Percentiles rank a stretch among this genome's conserved stretches.
Evolutionary conservation across 2,113 vertebrate species (phyloP).

Genomic region (Sterrhoptilus dennistouni): DNA sequence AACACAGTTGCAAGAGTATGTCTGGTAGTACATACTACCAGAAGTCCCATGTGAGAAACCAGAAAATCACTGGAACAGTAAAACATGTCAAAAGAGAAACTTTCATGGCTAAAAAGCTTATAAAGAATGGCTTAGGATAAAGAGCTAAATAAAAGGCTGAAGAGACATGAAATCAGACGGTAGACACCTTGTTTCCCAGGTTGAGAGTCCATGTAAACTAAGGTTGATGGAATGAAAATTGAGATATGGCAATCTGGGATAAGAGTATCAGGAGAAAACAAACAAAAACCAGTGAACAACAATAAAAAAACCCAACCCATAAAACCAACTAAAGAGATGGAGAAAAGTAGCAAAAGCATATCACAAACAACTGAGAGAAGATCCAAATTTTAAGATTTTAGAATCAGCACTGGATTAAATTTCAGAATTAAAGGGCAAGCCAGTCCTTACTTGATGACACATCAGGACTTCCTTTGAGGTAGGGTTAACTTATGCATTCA

Average conservation of each 20-base stretch:
- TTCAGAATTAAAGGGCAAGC: background rate
- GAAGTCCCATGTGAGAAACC: background rate
- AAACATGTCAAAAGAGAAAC: background rate
- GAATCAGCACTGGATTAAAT: background rate
- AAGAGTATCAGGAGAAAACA: background rate
- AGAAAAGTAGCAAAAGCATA: background rate
- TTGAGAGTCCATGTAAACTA: background rate
- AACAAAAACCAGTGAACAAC: background rate
- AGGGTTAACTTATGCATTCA: background rate
- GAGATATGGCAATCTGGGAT: background rate
- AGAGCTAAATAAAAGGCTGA: background rate
- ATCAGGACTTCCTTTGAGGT: background rate
- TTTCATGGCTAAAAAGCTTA: background rate
- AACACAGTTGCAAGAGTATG: background rate
- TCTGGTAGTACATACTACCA: background rate
- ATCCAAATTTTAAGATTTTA: background rate
- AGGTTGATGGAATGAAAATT: background rate
- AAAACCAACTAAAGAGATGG: background rate
- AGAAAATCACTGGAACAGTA: background rate
- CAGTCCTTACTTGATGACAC: background rate
- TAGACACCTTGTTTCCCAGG: background rate
- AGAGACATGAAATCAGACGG: background rate
- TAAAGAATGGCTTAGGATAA: background rate
- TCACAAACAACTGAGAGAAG: background rate
- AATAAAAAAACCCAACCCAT: background rate